Percentiles rank a stretch among this genome's conserved stretches.
Conservation (phyloP, 2,113 vertebrate genomes). For the Callopanchax toddi region DNA sequence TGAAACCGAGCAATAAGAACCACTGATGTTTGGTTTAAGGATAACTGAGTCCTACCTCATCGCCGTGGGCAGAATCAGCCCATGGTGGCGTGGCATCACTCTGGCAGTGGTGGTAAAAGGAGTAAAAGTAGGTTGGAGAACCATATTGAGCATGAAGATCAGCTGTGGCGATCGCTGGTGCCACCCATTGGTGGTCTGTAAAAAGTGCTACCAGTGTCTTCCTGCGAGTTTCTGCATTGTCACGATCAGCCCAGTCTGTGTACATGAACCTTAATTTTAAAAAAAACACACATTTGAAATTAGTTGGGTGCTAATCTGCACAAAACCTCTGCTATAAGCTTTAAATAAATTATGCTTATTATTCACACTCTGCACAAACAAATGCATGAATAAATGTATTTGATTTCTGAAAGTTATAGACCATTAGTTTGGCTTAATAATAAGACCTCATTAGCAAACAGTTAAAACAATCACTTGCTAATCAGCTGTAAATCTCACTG, state of each 20-base stretch:
- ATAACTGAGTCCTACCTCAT: conserved; percentile 77
- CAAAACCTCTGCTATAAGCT: too few relatives aligned
- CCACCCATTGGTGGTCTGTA: conserved; percentile 98
- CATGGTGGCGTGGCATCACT: conserved; percentile 94
- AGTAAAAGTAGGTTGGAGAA: conserved; percentile 97
- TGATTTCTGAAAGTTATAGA: too few relatives aligned
- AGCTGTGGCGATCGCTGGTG: conserved; percentile 93
- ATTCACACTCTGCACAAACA: too few relatives aligned
- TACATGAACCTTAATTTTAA: conserved; percentile 92
- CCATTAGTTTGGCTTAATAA: too few relatives aligned
- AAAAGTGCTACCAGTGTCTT: conserved; percentile 94
- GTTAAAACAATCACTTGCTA: too few relatives aligned
- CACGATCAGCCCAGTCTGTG: conserved; percentile 97
- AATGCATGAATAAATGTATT: too few relatives aligned
- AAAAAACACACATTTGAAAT: conserved; percentile 10
- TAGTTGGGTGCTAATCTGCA: not conserved
- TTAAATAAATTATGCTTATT: too few relatives aligned
- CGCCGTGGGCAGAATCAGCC: conserved; percentile 96
- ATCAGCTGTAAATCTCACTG: too few relatives aligned
- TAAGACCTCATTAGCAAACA: too few relatives aligned
- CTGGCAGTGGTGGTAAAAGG: conserved; percentile 97
- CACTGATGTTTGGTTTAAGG: not conserved
- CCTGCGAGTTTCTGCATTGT: conserved; percentile 89
- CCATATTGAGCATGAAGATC: conserved; percentile 97
- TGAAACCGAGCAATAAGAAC: conserved; percentile 6